phyloP scores from a whole-genome alignment of 2,797 vertebrate species.

The Halcyon smyrnensis region DNA sequence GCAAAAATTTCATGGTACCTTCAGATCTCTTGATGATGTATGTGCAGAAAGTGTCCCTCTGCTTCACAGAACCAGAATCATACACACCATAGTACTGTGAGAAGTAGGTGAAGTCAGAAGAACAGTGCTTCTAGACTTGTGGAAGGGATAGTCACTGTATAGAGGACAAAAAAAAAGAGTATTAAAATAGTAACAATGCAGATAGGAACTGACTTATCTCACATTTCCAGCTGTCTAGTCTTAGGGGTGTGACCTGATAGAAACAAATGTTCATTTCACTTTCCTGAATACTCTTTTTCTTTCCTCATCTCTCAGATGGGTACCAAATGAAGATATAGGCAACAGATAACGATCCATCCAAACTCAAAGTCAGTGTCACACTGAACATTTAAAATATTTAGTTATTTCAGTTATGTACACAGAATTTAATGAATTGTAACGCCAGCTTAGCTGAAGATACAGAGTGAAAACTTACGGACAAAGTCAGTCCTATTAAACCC shows the following conservation, averaged over 20 bases:
- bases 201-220: background rate
- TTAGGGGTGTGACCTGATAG: background rate
- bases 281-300: background rate
- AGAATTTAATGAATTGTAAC: background rate
- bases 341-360: background rate
- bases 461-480: background rate
- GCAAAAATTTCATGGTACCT: background rate
- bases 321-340: background rate
- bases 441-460: background rate
- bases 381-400: background rate
- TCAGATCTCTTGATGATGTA: background rate
- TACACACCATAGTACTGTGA: background rate
- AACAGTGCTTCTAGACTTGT: background rate
- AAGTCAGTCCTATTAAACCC: background rate
- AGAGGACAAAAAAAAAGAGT: background rate
- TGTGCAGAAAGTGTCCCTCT: background rate
- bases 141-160: background rate
- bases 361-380: background rate
- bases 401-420: background rate
- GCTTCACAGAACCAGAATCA: background rate
- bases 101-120: background rate
- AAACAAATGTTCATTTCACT: background rate
- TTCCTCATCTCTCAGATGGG: background rate
- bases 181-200: background rate
- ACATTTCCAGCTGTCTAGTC: background rate